These are phyloP conservation scores for Acanthurus tractus DNA, from an alignment of 2,797 vertebrate species.

Conservation along the genomic window DNA sequence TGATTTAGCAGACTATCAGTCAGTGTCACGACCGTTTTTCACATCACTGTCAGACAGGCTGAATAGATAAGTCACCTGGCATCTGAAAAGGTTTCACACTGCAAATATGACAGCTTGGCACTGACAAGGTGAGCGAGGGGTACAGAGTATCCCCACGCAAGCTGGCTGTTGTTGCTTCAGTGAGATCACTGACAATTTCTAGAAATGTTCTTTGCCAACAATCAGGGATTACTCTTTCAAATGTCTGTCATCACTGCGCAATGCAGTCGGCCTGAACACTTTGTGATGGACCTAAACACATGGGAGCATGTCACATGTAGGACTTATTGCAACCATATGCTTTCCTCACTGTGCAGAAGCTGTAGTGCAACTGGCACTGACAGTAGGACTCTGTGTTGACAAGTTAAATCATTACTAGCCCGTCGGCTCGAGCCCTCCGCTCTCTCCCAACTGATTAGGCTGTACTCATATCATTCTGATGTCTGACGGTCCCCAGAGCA, in stretches of 20 bases:
- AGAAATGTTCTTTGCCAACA: not conserved
- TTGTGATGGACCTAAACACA: not conserved
- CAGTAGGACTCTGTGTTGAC: conserved; percentile 2
- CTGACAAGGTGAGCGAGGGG: conserved; percentile 27
- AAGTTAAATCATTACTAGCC: conserved; percentile 10
- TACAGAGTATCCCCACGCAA: not conserved
- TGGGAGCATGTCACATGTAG: not conserved
- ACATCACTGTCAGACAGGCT: conserved; percentile 28
- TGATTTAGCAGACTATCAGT: conserved; percentile 41
- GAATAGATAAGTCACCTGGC: conserved; percentile 31
- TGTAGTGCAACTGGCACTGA: conserved; percentile 8
- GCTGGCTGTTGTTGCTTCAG: conserved; percentile 5
- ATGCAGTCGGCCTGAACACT: not conserved
- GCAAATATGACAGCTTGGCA: conserved; percentile 14
- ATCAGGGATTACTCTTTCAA: not conserved
- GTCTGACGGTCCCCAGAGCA: conserved; percentile 34
- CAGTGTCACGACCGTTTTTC: conserved; percentile 43
- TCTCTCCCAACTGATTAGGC: conserved; percentile 30
- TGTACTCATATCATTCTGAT: conserved; percentile 33
- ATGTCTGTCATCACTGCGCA: not conserved
- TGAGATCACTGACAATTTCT: conserved; percentile 1
- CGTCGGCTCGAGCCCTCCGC: not conserved
- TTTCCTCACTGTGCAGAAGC: not conserved
- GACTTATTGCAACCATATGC: not conserved
- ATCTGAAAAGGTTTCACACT: conserved; percentile 27